phyloP scores from a whole-genome alignment of 2,113 vertebrate species.

The Anguilla japonica region DNA sequence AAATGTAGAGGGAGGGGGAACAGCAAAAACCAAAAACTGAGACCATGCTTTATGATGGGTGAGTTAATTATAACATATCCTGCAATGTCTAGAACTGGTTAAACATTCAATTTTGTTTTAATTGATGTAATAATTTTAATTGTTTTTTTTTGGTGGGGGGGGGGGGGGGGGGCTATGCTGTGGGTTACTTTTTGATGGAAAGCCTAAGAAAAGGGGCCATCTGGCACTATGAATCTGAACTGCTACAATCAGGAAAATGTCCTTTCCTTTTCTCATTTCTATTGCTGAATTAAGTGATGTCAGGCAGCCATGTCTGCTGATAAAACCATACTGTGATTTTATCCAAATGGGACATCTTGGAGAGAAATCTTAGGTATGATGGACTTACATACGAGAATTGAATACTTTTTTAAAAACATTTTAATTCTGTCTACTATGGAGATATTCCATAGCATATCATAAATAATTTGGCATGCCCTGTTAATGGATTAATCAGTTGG shows the following conservation, averaged over 20 bases:
- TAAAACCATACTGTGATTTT: neutral
- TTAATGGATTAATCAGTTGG: too few species aligned
- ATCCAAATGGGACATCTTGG: neutral
- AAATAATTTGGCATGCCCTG: neutral
- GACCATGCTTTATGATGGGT: neutral
- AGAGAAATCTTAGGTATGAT: neutral
- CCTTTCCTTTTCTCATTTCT: neutral
- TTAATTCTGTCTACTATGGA: neutral
- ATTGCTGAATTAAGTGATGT: neutral
- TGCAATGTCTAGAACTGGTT: constrained; percentile 9
- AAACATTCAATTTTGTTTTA: constrained; percentile 14
- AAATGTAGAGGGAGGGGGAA: neutral
- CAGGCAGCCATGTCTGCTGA: neutral
- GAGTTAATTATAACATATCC: neutral
- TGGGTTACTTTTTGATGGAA: constrained; percentile 7
- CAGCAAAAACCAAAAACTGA: neutral
- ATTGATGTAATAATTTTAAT: neutral
- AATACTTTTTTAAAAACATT: neutral
- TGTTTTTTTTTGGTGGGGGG: neutral
- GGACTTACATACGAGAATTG: neutral
- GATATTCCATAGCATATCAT: neutral
- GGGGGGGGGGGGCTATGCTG: constrained; percentile 15
- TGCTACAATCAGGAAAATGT: constrained; percentile 12
- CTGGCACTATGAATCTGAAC: constrained; percentile 7
- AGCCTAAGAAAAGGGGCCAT: constrained; percentile 13